Base-by-base conservation (phyloP, 2,888 invertebrate species). In the Archips xylosteana region DNA sequence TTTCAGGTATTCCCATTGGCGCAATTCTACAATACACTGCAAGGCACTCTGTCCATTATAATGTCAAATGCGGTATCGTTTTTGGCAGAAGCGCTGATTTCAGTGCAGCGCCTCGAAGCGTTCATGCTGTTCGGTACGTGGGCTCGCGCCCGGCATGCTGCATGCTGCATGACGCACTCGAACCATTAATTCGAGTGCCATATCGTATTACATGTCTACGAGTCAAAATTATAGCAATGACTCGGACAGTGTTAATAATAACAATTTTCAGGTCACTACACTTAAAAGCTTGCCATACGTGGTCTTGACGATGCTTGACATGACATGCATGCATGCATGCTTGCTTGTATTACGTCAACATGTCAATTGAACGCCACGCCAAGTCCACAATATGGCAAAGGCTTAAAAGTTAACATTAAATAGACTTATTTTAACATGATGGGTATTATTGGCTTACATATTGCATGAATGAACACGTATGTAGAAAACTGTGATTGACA, bases 11-110 rank as follows among this genome's bases (percentile, higher is more conserved):
- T 96, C 79, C 95, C 95, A 76, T 85, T 96, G 91, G 96, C 96
- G 78, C 95, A 95, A 87, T 96, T 96, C 90, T 96, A 92, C 89
- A 96, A 96, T 85, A 94, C 95, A 51, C 91, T 96, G n/a, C 95
- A 96, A 89, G 92, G 93, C 71, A 95, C 95, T 2, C 92, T 96
- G 81, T 95, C 96, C 70, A 95, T 96, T 82, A 95, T 95, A 74
- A 96, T 95, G 92, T 96, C 95, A 72, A 92, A 94, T 81, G 96
- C 95, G 49, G 90, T 96, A 8, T 94, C 95, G 34, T 91, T 94
- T 82, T 90, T 95, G 77, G 95, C 96, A 9, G 96, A 96, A 85
- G 95, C 95, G 71, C 86, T 95, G 77, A 95, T 96, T 54, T 96
- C 96, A 42, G 92, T 96, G 62, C 94, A 95, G 80, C 92, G 96